Percentiles rank a stretch among this genome's conserved stretches.
phyloP scores from a whole-genome alignment of 2,113 vertebrate species.

The Lepisosteus osseus region DNA sequence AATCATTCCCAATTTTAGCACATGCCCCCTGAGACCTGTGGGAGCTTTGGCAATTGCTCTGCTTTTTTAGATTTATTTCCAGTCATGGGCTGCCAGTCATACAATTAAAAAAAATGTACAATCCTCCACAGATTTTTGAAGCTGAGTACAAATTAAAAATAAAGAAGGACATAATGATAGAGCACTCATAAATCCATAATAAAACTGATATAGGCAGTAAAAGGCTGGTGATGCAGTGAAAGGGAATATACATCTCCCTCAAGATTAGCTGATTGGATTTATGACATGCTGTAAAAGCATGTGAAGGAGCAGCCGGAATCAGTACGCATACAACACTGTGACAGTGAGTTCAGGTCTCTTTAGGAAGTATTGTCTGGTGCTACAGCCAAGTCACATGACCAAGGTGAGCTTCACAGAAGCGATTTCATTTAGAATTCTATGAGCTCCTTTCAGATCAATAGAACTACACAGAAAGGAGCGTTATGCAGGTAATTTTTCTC shows the following conservation, averaged over 20 bases:
- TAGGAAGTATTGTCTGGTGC: not conserved
- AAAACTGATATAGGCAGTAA: conserved; percentile 16
- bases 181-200: conserved; percentile 16
- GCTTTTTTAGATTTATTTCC: conserved; percentile 12
- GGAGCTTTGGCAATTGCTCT: not conserved
- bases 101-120: conserved; percentile 21
- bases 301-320: not conserved
- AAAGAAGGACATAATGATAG: conserved; percentile 17
- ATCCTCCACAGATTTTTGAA: conserved; percentile 15
- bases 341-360: not conserved
- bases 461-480: not conserved
- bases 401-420: not conserved
- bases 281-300: conserved; percentile 15
- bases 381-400: conserved; percentile 6
- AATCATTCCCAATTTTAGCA: conserved; percentile 16
- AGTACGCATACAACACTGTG: not conserved
- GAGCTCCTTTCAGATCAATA: not conserved
- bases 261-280: not conserved
- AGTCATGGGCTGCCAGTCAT: conserved; percentile 5
- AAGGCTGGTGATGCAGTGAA: not conserved
- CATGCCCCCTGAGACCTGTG: conserved; percentile 2
- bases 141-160: conserved; percentile 17
- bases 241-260: conserved; percentile 1
- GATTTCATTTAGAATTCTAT: too few relatives aligned
- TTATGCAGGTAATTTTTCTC: too few relatives aligned